Evolutionary conservation across 2,797 vertebrate species (phyloP), one percentile per base, ranked within the genome.

Genomic region (Sardinella longiceps): DNA sequence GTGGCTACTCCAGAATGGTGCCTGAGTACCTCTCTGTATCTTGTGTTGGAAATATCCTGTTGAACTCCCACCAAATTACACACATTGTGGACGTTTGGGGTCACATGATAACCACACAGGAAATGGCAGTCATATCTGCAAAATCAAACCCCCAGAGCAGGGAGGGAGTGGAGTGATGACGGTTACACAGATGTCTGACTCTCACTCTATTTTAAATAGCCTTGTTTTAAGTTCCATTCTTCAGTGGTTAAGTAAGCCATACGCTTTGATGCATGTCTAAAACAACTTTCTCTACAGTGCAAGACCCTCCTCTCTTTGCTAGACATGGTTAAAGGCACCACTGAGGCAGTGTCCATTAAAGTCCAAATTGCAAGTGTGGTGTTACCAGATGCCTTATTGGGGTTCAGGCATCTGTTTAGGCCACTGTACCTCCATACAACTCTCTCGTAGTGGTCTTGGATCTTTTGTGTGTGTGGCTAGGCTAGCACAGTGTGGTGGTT

Each of bases 41-140:
- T 37, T 37, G 85, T 43, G 63, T 85, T 85, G 63, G 83, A 87
- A 84, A 80, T 81, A 85, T 89, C 51, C 82, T 91, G 81, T 86
- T 85, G 84, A 83, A 87, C 81, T 43, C 70, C 39, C 11, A 77
- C 70, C 70, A 77, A 80, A 60, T 82, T 85, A 30, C 28, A 28
- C 80, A 50, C 82, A 14, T 58, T 39, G 86, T 81, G 53, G 77
- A n/a, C 37, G 5, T 70, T 70, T 70, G 33, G 11, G 66, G 66
- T 70, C 70, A 77, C 37, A 77, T 77, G 70, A 77, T 39, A 43
- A 77, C 70, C 70, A 23, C 70, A 77, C 70, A 77, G 70, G 70
- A 77, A 77, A 77, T 77, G 70, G 70, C 70, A 77, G 70, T 77
- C 70, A 77, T 77, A 77, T 77, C 70, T 77, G 70, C 39, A 37